Evolutionary conservation across 2,888 invertebrate species (phyloP).

Genomic region (Nemotelus pantherinus): DNA sequence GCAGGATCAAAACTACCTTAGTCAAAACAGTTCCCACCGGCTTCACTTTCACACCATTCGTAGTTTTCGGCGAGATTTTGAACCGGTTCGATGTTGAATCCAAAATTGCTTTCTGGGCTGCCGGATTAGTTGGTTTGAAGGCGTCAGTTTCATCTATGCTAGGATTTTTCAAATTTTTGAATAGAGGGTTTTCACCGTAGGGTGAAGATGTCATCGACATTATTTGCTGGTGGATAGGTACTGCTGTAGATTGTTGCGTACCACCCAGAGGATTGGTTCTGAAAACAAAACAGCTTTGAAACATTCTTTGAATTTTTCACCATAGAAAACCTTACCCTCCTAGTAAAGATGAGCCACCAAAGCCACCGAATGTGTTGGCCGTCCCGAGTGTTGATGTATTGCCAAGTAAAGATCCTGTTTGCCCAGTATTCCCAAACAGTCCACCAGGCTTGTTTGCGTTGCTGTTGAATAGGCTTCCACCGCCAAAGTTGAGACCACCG

Average conservation of each 20-base stretch:
- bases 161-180: conserved; percentile 74
- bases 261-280: conserved; percentile 55
- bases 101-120: conserved; percentile 74
- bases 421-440: conserved; percentile 67
- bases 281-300: not conserved
- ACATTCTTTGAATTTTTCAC: not conserved
- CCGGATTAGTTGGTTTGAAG: conserved; percentile 76
- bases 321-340: conserved; percentile 52
- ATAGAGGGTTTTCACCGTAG: conserved; percentile 87
- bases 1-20: conserved; percentile 50
- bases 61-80: conserved; percentile 69
- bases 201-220: conserved; percentile 81
- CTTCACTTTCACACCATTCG: conserved; percentile 68
- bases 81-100: conserved; percentile 66
- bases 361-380: conserved; percentile 53
- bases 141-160: conserved; percentile 69
- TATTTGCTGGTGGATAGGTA: conserved; percentile 76
- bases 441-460: conserved; percentile 59
- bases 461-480: conserved; percentile 65
- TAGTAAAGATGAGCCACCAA: conserved; percentile 22
- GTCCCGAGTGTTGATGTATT: conserved; percentile 58
- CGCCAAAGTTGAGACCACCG: conserved; percentile 49
- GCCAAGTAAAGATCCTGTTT: conserved; percentile 64
- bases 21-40: conserved; percentile 59
- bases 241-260: conserved; percentile 59